Base-by-base conservation (phyloP, 2,888 invertebrate species). In the Hydrotaea cyrtoneurina region DNA sequence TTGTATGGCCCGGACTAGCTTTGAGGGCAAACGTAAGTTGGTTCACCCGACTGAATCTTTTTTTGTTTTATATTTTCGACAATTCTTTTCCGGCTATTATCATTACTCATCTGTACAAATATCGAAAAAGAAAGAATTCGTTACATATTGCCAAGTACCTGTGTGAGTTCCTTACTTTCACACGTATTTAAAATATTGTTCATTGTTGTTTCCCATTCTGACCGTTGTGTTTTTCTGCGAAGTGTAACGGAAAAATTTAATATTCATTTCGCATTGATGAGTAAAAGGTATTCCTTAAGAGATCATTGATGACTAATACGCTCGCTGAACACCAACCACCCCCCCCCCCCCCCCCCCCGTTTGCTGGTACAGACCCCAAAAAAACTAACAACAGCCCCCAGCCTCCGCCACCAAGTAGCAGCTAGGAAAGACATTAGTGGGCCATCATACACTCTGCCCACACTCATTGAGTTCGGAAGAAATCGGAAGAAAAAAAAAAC, bases 221-320 rank as follows among this genome's bases (percentile, higher is more conserved):
- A 26, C n/a, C 23, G 71, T 23, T 71, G 43, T 69, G 7, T 46
- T 53, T 46, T 71, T 69, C 23, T 0, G 71, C n/a, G 31, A 71
- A 71, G 26, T 71, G 53, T 73, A 79, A 59, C 43, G 66, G 31
- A 50, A 76, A 76, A 83, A 55, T 66, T n/a, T 72, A 15, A 23
- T 59, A 66, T 19, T 57, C 72, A 76, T 26, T 19, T 55, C 8
- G 64, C 73, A 74, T 69, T 69, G 50, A 69, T 79, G 81, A 84
- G 76, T 79, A 73, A 85, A 81, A 79, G 84, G 79, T 79, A 85
- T 79, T 85, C 78, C 73, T 79, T 50, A 78, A 81, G 59, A 81
- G 81, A 73, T 81, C 76, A 74, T 13, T 23, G 69, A 79, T 85
- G 84, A 85, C 78, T 85, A 85, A 85, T 85, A 26, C 78, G n/a